Conservation (phyloP, 2,113 vertebrate genomes). For the Sinosuthora webbiana region DNA sequence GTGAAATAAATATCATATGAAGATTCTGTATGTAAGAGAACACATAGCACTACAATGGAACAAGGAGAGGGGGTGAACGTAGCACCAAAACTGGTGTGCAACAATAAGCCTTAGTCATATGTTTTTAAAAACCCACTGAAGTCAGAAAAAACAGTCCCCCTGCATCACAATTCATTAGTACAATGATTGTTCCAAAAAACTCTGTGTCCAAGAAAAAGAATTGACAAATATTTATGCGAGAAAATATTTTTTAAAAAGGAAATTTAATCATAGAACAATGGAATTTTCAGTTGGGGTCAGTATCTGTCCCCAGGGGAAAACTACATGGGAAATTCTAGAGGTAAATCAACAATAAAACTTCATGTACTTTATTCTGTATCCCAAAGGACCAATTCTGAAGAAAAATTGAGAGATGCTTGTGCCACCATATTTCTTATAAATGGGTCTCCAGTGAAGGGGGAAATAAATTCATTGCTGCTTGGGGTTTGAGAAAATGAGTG, state of each 20-base stretch:
- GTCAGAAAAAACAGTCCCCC: background rate
- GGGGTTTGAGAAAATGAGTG: background rate
- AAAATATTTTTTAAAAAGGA: background rate
- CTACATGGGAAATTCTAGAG: background rate
- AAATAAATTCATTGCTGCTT: background rate
- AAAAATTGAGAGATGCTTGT: background rate
- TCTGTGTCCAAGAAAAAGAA: background rate
- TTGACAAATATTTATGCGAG: background rate
- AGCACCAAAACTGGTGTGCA: background rate
- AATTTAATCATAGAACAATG: background rate
- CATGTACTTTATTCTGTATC: background rate
- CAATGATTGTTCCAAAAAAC: background rate
- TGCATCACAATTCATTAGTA: background rate
- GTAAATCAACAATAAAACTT: background rate
- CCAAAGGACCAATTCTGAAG: background rate
- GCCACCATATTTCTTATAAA: background rate
- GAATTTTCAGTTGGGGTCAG: background rate
- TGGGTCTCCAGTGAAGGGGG: background rate
- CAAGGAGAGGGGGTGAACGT: background rate
- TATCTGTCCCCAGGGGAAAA: background rate
- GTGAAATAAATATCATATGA: background rate
- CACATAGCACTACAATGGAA: background rate
- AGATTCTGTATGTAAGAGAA: background rate
- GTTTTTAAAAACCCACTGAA: background rate
- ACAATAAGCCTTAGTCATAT: background rate